Evolutionary conservation across 92 coral and sea anemone species (phyloP), one percentile per base, ranked within the genome.

Genomic region (Ricordea florida): DNA sequence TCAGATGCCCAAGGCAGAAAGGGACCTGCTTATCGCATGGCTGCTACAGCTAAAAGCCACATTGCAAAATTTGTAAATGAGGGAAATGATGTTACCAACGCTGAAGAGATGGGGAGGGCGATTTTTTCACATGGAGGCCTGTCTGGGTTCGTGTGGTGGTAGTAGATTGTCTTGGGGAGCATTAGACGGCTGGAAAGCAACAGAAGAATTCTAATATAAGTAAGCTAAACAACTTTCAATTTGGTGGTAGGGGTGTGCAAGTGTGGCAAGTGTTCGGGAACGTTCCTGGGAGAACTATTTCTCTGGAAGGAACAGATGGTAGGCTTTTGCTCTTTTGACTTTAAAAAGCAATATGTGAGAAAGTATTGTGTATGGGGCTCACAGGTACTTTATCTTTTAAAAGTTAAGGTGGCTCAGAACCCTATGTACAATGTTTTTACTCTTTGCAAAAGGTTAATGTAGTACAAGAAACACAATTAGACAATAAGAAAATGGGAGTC

Each of bases 61-160:
- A 69, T 80, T 30, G 44, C 72, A 17, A 57, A 58, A 18, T 80
- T 56, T n/a, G 28, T 80, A 23, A 80, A 80, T 31, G 85, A 80
- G 35, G 85, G 72, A 6, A 50, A 69, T 48, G 44, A 80, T 30
- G 85, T 60, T 11, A 60, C 48, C 1, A 80, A 44, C 13, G 85
- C 85, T 4, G 42, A 26, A 22, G 41, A 80, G 34, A 80, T 69
- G 79, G 47, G 69, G 45, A 49, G 18, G 3, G 85, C 72, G 6
- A 35, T 80, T 6, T 43, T 80, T 5, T 80, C 58, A 3, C 63
- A 80, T 31, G 79, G 79, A 11, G 85, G 78, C 24, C 28, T 79
- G 1, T 23, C 56, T n/a, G 78, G 78, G 51, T 79, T 33, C 44
- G 78, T 41, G 69, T 68, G 25, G 77, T 69, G 55, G 69, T 79